These are phyloP conservation scores for Lagocephalus sceleratus DNA, from an alignment of 2,797 vertebrate genomes.

Conservation along the genomic window DNA sequence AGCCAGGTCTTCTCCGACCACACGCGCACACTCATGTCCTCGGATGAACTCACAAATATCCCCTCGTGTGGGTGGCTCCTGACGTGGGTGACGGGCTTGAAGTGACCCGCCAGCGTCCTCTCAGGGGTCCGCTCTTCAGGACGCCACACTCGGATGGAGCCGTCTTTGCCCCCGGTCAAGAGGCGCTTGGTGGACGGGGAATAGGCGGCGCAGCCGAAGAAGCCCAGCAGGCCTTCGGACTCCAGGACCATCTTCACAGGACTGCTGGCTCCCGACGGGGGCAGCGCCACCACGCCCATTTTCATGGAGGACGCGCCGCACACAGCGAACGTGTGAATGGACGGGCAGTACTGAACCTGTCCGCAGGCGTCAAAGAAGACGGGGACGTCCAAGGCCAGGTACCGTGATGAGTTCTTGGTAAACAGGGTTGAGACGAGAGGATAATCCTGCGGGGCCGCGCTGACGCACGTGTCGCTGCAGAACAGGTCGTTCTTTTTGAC, in stretches of 20 bases:
- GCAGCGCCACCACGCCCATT: background rate
- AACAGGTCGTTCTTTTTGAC: background rate
- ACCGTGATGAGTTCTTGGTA: background rate
- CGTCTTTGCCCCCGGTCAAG: slow-evolving; percentile 21
- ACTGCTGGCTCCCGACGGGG: rapidly evolving
- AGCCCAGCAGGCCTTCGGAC: background rate
- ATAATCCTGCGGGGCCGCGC: background rate
- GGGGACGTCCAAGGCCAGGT: background rate
- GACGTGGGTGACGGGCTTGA: slow-evolving; percentile 9
- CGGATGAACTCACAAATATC: background rate
- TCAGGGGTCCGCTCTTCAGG: background rate
- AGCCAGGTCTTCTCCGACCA: background rate
- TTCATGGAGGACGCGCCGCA: background rate
- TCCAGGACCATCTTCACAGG: rapidly evolving
- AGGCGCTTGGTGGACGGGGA: background rate
- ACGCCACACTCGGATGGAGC: slow-evolving; percentile 5
- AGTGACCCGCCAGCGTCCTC: background rate
- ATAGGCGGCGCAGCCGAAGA: slow-evolving; percentile 21
- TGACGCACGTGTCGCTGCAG: background rate
- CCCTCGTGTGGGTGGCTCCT: rapidly evolving
- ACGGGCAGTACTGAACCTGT: background rate
- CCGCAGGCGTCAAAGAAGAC: background rate
- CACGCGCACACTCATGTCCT: slow-evolving; percentile 9
- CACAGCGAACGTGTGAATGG: background rate
- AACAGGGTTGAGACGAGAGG: background rate